Evolutionary conservation across 2,888 invertebrate genomes (phyloP).

Genomic region (Clostera curtula): DNA sequence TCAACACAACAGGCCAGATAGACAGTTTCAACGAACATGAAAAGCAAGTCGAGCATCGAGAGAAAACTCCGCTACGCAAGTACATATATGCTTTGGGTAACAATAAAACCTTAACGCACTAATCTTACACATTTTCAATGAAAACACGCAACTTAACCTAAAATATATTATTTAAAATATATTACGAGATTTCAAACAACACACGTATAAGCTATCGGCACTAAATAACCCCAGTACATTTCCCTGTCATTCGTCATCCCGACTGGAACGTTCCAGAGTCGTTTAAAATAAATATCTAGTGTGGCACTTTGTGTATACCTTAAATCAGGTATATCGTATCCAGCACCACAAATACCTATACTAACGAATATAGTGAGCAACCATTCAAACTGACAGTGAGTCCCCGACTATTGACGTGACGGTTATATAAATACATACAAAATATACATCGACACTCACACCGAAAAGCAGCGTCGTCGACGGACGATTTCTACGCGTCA

Average conservation of each 20-base stretch:
- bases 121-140: constrained; percentile 64
- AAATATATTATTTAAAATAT: constrained; percentile 53
- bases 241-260: constrained; percentile 51
- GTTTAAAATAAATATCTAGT: constrained; percentile 57
- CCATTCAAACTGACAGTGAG: constrained; percentile 52
- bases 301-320: constrained; percentile 56
- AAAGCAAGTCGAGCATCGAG: constrained; percentile 21
- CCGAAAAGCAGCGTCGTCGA: constrained; percentile 40
- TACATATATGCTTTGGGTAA: constrained; percentile 64
- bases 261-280: constrained; percentile 36
- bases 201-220: constrained; percentile 58
- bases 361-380: constrained; percentile 69
- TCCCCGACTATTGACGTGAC: constrained; percentile 37
- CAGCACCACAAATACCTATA: constrained; percentile 64
- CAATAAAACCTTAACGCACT: constrained; percentile 55
- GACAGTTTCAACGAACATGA: constrained; percentile 12
- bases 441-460: constrained; percentile 58
- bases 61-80: constrained; percentile 36
- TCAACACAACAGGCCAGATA: constrained; percentile 15
- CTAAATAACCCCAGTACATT: constrained; percentile 54
- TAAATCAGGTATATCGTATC: constrained; percentile 29
- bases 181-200: constrained; percentile 74
- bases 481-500: constrained; percentile 31
- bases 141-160: constrained; percentile 60
- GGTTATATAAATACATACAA: constrained; percentile 67